Base-by-base conservation (phyloP, 2,888 invertebrate genomes). In the Rhaphigaster nebulosa region DNA sequence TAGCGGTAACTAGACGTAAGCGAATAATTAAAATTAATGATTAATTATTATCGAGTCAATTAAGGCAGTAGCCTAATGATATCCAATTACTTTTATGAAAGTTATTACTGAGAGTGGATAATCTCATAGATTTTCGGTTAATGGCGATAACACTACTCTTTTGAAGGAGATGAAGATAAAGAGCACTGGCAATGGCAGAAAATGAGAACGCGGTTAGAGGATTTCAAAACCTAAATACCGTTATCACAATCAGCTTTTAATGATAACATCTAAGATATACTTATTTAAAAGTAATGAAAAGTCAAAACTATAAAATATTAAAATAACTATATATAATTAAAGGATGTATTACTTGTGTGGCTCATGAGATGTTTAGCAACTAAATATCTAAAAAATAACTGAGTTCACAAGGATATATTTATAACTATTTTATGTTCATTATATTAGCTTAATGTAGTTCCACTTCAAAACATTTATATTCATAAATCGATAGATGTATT, bases 11-110 rank as follows among this genome's bases (percentile, higher is more conserved):
- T 20, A 76, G 38, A 8, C 10, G 23, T 76, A 76, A 76, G 70
- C 20, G 70, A 76, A 76, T 38, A 76, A 20, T 76, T 76, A 76
- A 20, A 76, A 76, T 38, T 76, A 38, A 76, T 76, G 34, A 76
- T 76, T 76, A 76, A 76, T 76, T 76, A 76, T 76, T 76, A 76
- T 20, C 34, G 1, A 23, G 70, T 20, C 70, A 76, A 76, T 76
- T 76, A 76, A 76, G 34, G 34, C 8, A 38, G 70, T 76, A 38
- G 70, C 70, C 10, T 76, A 76, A 76, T 76, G 70, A 76, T 76
- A 76, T 34, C 70, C 70, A 76, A 76, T 76, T 76, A 76, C 70
- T 76, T 76, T 76, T 76, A 76, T 76, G 70, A 76, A 76, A 76
- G 70, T 76, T 76, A 76, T 76, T 76, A 76, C 70, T 34, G 70